Evolutionary conservation across 2,113 vertebrate species (phyloP), one percentile per base, ranked within the genome.

Genomic region (Pithys albifrons): DNA sequence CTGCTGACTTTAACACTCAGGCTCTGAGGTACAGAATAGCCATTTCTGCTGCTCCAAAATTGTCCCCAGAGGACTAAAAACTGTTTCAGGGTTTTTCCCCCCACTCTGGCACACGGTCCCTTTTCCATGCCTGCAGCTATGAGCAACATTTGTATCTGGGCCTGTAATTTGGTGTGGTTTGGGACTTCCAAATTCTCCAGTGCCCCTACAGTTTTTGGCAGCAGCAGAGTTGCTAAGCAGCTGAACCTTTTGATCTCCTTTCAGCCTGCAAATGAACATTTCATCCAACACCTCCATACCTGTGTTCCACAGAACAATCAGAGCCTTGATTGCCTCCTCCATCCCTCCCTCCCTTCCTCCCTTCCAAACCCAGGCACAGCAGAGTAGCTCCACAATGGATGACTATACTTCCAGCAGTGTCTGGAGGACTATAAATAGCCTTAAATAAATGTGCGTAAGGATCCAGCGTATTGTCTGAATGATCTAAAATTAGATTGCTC

Each of bases 401-500:
- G 87, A 57, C 93, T 93, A 5, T 92, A 72, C 79, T 93, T 90
- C 85, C 80, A 93, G 93, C 91, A 67, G 85, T 2, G 22, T 64
- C 93, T 90, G 78, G 65, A 93, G 64, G 39, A 52, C 91, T 89
- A 91, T 90, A 95, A 96, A 94, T 93, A 94, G 91, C 85, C 79
- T 64, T 52, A 81, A 82, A 94, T 94, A 94, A 84, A 94, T 65
- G 74, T 1, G 9, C 3, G 9, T 64, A 72, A 78, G 94, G 91
- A 96, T 93, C 65, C 89, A 95, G 81, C 4, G 2, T 67, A 91
- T 96, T 97, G 93, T 96, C 95, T 96, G 95, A 94, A 93, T 62
- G 91, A 71, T 65, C 93, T 93, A 96, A 96, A 96, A 97, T 94
- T 94, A 96, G 89, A 88, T 94, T 88, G 94, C 59, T 62, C 51